Evolutionary conservation across 2,888 invertebrate genomes (phyloP).

Genomic region (Chrysotoxum bicinctum): DNA sequence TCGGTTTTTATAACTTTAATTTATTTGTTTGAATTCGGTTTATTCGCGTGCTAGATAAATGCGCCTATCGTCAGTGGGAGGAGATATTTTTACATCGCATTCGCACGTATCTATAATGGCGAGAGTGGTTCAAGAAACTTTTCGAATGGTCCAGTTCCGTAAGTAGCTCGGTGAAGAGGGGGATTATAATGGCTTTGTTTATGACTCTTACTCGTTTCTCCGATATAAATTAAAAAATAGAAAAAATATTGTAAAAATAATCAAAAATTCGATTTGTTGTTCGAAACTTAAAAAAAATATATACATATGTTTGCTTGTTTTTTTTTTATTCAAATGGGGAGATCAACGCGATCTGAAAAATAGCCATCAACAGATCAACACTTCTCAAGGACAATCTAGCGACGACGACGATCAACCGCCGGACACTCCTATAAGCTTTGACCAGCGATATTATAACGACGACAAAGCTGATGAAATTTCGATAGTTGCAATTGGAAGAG

Average conservation of each 20-base stretch:
- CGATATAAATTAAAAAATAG: slow-evolving; percentile 23
- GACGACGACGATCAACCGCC: background rate
- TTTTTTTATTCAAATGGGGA: slow-evolving; percentile 7
- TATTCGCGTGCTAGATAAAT: slow-evolving; percentile 33
- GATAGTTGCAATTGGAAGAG: slow-evolving; percentile 55
- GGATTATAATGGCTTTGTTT: slow-evolving; percentile 52
- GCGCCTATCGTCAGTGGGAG: background rate
- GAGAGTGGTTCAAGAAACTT: slow-evolving; percentile 46
- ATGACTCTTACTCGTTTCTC: slow-evolving; percentile 38
- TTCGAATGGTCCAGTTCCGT: slow-evolving; percentile 41
- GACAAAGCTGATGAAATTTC: slow-evolving; percentile 39
- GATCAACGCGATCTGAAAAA: slow-evolving; percentile 48
- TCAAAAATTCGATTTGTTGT: slow-evolving; percentile 42
- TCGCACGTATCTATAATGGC: background rate
- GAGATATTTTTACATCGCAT: background rate
- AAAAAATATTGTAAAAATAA: slow-evolving; percentile 34
- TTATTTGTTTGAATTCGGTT: slow-evolving; percentile 24
- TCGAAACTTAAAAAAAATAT: slow-evolving; percentile 30
- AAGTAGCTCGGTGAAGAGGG: background rate
- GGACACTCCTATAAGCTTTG: background rate
- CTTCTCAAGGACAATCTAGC: slow-evolving; percentile 43
- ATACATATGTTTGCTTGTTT: background rate
- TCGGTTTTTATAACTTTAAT: slow-evolving; percentile 22
- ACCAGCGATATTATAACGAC: background rate
- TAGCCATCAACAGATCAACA: slow-evolving; percentile 16